Evolutionary conservation across 1,140 invertebrate species (phyloP).

Genomic region (Mycetomoellerius zeteki): DNA sequence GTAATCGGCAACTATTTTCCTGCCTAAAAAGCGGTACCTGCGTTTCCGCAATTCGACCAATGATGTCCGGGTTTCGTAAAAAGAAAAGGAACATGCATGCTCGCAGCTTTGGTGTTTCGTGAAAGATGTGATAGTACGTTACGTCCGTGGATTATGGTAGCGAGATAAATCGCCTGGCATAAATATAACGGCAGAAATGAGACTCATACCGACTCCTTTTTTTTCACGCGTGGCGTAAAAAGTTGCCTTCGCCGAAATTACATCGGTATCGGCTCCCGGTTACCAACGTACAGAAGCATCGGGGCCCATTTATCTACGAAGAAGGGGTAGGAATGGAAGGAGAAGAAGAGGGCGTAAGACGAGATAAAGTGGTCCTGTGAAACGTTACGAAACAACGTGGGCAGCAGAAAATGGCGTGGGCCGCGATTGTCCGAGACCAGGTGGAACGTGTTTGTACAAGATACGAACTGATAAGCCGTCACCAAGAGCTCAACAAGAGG

Average conservation of each 20-base stretch:
- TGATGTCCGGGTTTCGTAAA: not conserved
- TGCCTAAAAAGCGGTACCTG: conserved; percentile 2
- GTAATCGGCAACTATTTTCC: conserved; percentile 14
- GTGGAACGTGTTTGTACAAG: conserved; percentile 78
- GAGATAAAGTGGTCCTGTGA: conserved; percentile 72
- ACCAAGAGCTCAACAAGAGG: conserved; percentile 56
- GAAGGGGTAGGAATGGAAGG: not conserved
- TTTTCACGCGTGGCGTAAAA: conserved; percentile 20
- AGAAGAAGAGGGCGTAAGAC: conserved; percentile 12
- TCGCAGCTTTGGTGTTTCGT: not conserved
- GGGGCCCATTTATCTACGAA: conserved; percentile 37
- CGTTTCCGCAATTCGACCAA: conserved; percentile 9
- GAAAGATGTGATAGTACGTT: not conserved
- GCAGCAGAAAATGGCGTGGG: conserved; percentile 77
- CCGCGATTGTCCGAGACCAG: conserved; percentile 71
- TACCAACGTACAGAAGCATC: conserved; percentile 46
- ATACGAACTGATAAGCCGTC: conserved; percentile 74
- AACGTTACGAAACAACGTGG: conserved; percentile 76
- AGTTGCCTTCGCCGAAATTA: conserved; percentile 49
- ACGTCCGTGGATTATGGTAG: conserved; percentile 1
- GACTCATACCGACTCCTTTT: not conserved
- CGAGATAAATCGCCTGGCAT: conserved; percentile 42
- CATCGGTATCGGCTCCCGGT: conserved; percentile 48
- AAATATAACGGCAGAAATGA: conserved; percentile 38
- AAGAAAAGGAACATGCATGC: not conserved